These are phyloP conservation scores for Metacarcinus magister DNA, from an alignment of 2,888 invertebrate species.

Conservation along the genomic window DNA sequence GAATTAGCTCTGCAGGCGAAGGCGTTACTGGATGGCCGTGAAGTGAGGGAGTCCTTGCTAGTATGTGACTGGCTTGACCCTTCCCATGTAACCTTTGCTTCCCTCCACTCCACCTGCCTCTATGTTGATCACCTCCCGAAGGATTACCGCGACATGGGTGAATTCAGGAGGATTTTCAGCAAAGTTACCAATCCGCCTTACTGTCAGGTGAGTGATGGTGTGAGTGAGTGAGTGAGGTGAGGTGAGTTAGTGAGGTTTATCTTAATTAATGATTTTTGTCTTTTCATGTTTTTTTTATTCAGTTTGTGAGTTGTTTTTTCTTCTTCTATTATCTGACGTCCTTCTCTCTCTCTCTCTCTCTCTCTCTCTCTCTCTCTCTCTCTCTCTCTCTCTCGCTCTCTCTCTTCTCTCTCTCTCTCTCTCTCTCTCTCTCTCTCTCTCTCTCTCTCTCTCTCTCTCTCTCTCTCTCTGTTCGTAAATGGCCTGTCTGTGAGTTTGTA, in stretches of 20 bases:
- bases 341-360: neutral
- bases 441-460: neutral
- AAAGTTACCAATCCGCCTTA: constrained; percentile 86
- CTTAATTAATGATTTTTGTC: neutral
- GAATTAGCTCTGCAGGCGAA: constrained; percentile 86
- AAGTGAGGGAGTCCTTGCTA: constrained; percentile 84
- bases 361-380: no score
- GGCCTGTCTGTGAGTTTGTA: no score
- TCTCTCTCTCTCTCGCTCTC: no score
- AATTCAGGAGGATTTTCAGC: constrained; percentile 86
- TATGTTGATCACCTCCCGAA: constrained; percentile 86
- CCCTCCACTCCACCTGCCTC: constrained; percentile 86
- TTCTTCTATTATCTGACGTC: neutral
- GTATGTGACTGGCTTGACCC: constrained; percentile 86
- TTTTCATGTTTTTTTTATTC: no score
- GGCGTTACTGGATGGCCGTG: constrained; percentile 85
- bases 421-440: no score
- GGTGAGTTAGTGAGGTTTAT: no score
- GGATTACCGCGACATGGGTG: constrained; percentile 86
- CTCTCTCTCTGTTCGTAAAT: neutral
- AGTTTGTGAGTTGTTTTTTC: no score
- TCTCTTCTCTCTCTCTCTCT: neutral
- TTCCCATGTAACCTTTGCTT: constrained; percentile 85
- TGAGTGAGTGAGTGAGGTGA: neutral
- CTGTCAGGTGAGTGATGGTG: constrained; percentile 85